Base-by-base conservation (phyloP, 2,888 invertebrate species). In the Acanthosepion esculentum region DNA sequence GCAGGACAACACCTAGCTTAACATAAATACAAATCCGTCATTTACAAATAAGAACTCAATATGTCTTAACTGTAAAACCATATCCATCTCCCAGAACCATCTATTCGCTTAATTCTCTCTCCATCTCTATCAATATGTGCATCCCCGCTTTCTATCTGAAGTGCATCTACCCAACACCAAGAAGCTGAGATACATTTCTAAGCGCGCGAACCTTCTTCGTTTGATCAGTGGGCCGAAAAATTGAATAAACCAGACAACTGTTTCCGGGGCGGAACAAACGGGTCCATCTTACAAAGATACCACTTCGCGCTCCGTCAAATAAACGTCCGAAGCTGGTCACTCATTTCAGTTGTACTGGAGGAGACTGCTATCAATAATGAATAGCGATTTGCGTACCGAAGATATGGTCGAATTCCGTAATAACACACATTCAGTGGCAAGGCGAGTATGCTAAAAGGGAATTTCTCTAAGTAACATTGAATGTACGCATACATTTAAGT, bases 281-380 rank as follows among this genome's bases (percentile, higher is more conserved):
- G 78, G 78, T 78, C 78, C 78, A 78, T 78, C 78, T n/a, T 78
- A n/a, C 18, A 78, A n/a, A 78, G 78, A 78, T 78, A 78, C n/a
- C 78, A 78, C 78, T 78, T 78, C 78, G 78, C 78, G 78, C 78
- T 78, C 78, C 78, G 78, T n/a, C 78, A 78, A 78, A 78, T 78
- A n/a, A n/a, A n/a, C n/a, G 78, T n/a, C 78, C 78, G n/a, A 15
- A n/a, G n/a, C 78, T 33, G 78, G 78, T 78, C 78, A 78, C 78
- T 78, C 78, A 78, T 78, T 78, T n/a, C 33, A 33, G 78, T 15
- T n/a, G 78, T 78, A 33, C 15, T 33, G 12, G 78, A 78, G 1
- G 78, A 33, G 78, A 78, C n/a, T n/a, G 15, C 78, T 12, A 78
- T 78, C 78, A 78, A 78, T 78, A 78, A 78, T n/a, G n/a, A 78